phyloP scores from a whole-genome alignment of 2,113 vertebrate genomes.

The Chlamydotis undulata region DNA sequence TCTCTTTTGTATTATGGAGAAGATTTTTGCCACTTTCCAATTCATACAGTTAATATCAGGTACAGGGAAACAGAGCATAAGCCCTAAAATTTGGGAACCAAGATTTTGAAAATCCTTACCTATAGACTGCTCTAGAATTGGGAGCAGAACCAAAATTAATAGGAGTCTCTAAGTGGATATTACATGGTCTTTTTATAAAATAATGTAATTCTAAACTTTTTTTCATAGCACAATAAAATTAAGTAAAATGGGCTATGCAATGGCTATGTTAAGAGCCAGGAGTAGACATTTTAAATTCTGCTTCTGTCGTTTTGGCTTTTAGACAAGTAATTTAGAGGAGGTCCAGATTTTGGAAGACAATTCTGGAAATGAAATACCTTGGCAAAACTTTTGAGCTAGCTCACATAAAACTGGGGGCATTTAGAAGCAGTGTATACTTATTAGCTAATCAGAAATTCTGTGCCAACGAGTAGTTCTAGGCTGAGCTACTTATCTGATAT shows the following conservation, averaged over 20 bases:
- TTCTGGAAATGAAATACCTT: not conserved
- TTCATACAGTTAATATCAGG: not conserved
- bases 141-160: not conserved
- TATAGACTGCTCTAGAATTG: not conserved
- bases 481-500: not conserved
- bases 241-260: not conserved
- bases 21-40: not conserved
- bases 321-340: not conserved
- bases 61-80: not conserved
- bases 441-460: not conserved
- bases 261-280: not conserved
- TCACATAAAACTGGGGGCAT: not conserved
- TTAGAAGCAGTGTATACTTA: not conserved
- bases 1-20: not conserved
- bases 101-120: not conserved
- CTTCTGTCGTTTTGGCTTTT: not conserved
- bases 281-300: not conserved
- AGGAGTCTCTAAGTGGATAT: not conserved
- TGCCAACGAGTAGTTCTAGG: not conserved
- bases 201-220: not conserved
- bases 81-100: not conserved
- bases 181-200: not conserved
- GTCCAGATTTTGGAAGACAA: not conserved
- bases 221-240: not conserved
- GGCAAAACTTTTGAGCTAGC: not conserved